A percentile compares a stretch with the other conserved stretches of the same genome.
Conservation (phyloP, 2,797 vertebrate genomes). For the Brachyalestes nurse region DNA sequence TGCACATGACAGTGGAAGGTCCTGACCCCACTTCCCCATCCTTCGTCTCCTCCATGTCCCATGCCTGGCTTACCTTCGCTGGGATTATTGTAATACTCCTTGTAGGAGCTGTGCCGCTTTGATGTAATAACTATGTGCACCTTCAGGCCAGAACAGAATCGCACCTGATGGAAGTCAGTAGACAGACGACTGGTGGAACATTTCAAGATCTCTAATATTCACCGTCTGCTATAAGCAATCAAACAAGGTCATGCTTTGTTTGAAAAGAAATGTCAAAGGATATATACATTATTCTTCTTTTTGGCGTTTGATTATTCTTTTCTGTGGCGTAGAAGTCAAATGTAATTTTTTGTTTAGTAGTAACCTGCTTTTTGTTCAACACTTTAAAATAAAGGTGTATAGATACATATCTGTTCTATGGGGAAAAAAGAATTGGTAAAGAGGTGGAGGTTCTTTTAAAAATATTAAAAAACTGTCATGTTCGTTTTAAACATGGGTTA, state of each 20-base stretch:
- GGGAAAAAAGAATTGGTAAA: too few relatives aligned
- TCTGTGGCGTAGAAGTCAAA: background rate
- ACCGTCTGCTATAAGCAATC: conserved; percentile 24
- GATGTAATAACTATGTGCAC: conserved; percentile 75
- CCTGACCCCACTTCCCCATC: conserved; percentile 75
- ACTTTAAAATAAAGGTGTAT: background rate
- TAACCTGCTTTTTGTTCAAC: background rate
- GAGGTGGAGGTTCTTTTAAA: too few relatives aligned
- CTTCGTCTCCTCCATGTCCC: conserved; percentile 68
- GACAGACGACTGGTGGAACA: conserved; percentile 56
- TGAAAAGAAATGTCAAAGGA: conserved; percentile 22
- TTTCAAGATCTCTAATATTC: conserved; percentile 41
- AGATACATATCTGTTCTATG: too few relatives aligned
- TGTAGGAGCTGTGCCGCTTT: conserved; percentile 74
- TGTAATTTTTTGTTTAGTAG: background rate
- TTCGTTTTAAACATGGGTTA: too few relatives aligned
- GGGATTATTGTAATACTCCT: conserved; percentile 74
- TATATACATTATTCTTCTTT: background rate
- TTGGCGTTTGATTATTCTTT: background rate
- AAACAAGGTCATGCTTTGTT: conserved; percentile 32
- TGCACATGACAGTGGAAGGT: conserved; percentile 70
- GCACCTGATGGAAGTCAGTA: conserved; percentile 63
- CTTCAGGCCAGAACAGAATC: conserved; percentile 68
- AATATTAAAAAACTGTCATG: too few relatives aligned
- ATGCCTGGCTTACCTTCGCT: conserved; percentile 59